Percentiles rank a stretch among this genome's conserved stretches.
Evolutionary conservation across 2,113 vertebrate genomes (phyloP).

Genomic region (Cynoglossus semilaevis): DNA sequence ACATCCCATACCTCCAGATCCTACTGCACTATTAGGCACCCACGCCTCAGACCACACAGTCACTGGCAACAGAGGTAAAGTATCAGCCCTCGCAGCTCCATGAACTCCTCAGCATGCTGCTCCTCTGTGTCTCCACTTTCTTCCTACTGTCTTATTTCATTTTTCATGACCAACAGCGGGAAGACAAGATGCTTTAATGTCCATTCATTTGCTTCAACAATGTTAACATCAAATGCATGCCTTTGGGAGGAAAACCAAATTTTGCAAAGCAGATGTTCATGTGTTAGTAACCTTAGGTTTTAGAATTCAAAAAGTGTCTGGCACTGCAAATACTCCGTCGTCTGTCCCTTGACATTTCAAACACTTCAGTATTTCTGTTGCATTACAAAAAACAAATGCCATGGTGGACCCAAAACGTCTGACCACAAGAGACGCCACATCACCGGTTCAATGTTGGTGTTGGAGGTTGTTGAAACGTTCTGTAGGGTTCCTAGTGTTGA

Average conservation of each 20-base stretch:
- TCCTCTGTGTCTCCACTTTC: conserved; percentile 5
- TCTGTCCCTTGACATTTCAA: conserved; percentile 39
- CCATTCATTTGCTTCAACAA: too few species aligned
- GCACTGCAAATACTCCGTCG: conserved; percentile 37
- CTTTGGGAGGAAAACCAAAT: not conserved
- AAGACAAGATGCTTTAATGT: too few species aligned
- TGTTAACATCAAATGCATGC: not conserved
- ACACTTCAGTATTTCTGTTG: conserved; percentile 37
- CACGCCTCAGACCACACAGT: conserved; percentile 86
- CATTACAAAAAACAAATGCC: conserved; percentile 60
- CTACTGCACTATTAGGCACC: conserved; percentile 88
- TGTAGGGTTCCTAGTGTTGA: too few species aligned
- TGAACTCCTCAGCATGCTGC: conserved; percentile 39
- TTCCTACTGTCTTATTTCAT: conserved; percentile 14
- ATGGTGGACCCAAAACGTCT: conserved; percentile 58
- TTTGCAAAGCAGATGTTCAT: too few species aligned
- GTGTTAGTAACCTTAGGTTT: too few species aligned
- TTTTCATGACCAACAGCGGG: not conserved
- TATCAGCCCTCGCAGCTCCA: conserved; percentile 69
- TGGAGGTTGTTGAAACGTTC: too few species aligned
- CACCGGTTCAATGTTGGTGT: conserved; percentile 38
- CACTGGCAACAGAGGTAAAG: conserved; percentile 92
- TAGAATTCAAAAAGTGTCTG: conserved; percentile 18
- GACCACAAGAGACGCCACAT: conserved; percentile 46
- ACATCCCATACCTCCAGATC: conserved; percentile 91